Base-by-base conservation (phyloP, 2,113 vertebrate genomes). In the Eidolon helvum region DNA sequence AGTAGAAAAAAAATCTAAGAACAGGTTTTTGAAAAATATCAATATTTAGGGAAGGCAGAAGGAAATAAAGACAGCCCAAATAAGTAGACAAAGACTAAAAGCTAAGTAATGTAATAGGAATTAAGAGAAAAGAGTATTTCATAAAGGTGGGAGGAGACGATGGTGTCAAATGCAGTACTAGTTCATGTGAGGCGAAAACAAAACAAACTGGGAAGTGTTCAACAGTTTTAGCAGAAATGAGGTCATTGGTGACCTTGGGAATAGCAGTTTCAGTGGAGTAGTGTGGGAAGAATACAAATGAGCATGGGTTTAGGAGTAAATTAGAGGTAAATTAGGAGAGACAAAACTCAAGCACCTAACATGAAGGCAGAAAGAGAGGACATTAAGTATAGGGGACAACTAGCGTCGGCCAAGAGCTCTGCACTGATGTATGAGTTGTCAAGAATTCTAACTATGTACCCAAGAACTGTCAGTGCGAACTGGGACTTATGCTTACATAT, bases 271-370 rank as follows among this genome's bases (percentile, higher is more conserved):
- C 78, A 91, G 28, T 40, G 30, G 3, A 14, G 24, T 16, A n/a
- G 10, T 83, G 68, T 71, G 66, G 24, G 43, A 66, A 53, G 95
- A 97, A 97, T 92, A 94, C 59, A 82, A 78, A 95, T 94, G 45
- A 91, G 88, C 40, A 10, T 19, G 28, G 26, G 48, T 68, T 94
- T 95, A 72, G 40, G 66, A 94, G 92, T 57, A 33, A 94, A 89
- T 91, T 74, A 89, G 93, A 88, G 80, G 61, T 72, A 95, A 94
- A 97, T 69, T 92, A 96, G 33, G 35, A 24, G 45, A 96, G 85
- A 96, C 75, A 97, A 96, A 97, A 97, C 94, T 88, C 75, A 65
- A 88, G 59, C 59, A 59, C 61, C 48, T 82, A 63, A 91, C n/a
- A 61, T 88, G 95, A 89, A 96, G 78, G 57, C 35, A 50, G 38